Evolutionary conservation across 2,888 invertebrate genomes (phyloP).

Genomic region (Bellardia bayeri): DNA sequence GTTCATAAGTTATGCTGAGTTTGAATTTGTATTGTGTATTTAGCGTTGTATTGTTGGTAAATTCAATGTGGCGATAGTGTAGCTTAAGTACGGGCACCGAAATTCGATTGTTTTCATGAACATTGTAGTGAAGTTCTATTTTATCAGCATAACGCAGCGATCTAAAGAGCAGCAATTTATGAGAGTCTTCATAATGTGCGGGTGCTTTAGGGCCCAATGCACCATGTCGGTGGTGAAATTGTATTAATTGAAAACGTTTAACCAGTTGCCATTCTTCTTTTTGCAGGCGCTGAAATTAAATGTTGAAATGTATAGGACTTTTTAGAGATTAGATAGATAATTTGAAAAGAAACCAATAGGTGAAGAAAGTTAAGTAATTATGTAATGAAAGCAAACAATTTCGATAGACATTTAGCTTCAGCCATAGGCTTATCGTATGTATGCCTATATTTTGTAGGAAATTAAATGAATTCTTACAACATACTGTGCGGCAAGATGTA

Average conservation of each 20-base stretch:
- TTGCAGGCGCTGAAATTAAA: slow-evolving; percentile 83
- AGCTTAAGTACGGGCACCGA: slow-evolving; percentile 80
- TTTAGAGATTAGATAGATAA: too few species aligned
- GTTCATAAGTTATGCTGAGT: slow-evolving; percentile 64
- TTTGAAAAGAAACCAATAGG: too few species aligned
- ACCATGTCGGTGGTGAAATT: slow-evolving; percentile 82
- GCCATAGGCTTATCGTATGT: too few species aligned
- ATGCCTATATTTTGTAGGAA: too few species aligned
- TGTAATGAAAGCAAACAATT: too few species aligned
- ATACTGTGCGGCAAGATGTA: too few species aligned
- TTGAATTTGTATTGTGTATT: slow-evolving; percentile 77
- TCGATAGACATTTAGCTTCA: too few species aligned
- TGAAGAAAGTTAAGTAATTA: too few species aligned
- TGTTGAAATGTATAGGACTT: background rate
- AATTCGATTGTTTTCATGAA: slow-evolving; percentile 79
- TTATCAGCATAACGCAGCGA: slow-evolving; percentile 79
- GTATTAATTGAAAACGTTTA: slow-evolving; percentile 88
- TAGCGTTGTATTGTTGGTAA: slow-evolving; percentile 79
- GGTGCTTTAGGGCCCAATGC: slow-evolving; percentile 52
- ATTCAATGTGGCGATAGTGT: slow-evolving; percentile 79
- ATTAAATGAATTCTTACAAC: too few species aligned
- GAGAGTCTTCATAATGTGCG: slow-evolving; percentile 79
- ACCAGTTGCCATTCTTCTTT: slow-evolving; percentile 87
- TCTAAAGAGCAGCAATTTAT: slow-evolving; percentile 79
- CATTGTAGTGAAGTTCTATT: slow-evolving; percentile 79